Evolutionary conservation across 2,888 invertebrate genomes (phyloP), one percentile per base, ranked within the genome.

Genomic region (Oligia fasciuncula): DNA sequence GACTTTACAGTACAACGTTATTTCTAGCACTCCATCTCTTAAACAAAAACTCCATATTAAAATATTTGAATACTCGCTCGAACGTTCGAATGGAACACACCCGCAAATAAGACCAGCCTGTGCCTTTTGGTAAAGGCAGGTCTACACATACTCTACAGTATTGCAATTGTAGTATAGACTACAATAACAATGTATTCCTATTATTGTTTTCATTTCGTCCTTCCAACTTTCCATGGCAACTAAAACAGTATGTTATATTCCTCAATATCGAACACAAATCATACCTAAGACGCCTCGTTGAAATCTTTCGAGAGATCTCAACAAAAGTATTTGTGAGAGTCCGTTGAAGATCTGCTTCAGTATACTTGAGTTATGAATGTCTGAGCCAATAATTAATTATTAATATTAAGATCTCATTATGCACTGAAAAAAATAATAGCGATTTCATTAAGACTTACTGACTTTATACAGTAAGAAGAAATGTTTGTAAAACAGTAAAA

Each of bases 291-390:
- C 13, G 23, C 54, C 79, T 73, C 29, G 62, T 69, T 70, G 85
- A 71, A 74, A 71, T 57, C 57, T 23, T 73, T 73, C 35, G 67
- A 74, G 74, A 35, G 81, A 80, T 74, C 85, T 82, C 46, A 29
- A 51, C 17, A 73, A 51, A 14, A 81, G 81, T 73, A 54, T 70
- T 85, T 49, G 43, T 17, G 54, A 71, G 67, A 74, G 49, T 63
- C n/a, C 23, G 14, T 68, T 83, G 74, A 71, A 81, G 63, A 79
- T 49, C 23, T 43, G 17, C 62, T 68, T 57, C n/a, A 73, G n/a
- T 51, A 60, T 43, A 66, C 66, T 85, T 62, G 29, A 80, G 69
- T 29, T n/a, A 9, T 54, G 63, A 70, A 79, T 73, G 17, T 29
- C 40, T 68, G 35, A 6, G 40, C n/a, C 54, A 78, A 57, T n/a